Conservation (phyloP, 2,888 invertebrate genomes). For the Epinotia bilunana region DNA sequence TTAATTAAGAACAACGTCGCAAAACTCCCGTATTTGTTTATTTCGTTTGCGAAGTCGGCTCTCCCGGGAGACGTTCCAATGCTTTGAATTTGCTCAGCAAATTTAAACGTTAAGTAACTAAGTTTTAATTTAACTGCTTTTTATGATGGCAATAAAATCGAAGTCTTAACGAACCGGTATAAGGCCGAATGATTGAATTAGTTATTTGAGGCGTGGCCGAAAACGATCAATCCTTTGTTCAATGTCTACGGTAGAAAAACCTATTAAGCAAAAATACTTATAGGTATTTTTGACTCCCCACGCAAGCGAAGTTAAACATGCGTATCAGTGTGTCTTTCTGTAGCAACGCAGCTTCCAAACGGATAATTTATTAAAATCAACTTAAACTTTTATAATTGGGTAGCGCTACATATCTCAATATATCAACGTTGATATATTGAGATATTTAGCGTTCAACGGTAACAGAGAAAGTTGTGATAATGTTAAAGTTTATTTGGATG, state of each 20-base stretch:
- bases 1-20: slow-evolving; percentile 41
- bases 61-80: slow-evolving; percentile 33
- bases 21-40: slow-evolving; percentile 41
- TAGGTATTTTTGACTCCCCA: too few relatives aligned
- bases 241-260: neutral
- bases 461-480: too few relatives aligned
- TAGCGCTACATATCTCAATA: too few relatives aligned
- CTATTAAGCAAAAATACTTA: neutral
- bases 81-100: slow-evolving; percentile 37
- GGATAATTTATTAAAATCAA: too few relatives aligned
- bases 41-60: slow-evolving; percentile 38
- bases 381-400: too few relatives aligned
- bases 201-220: slow-evolving; percentile 11
- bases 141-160: slow-evolving; percentile 41
- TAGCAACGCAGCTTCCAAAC: too few relatives aligned
- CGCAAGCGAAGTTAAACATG: too few relatives aligned
- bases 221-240: neutral
- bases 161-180: slow-evolving; percentile 29
- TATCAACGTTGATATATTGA: too few relatives aligned
- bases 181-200: slow-evolving; percentile 21
- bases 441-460: too few relatives aligned
- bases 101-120: slow-evolving; percentile 42
- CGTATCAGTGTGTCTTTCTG: too few relatives aligned
- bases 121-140: slow-evolving; percentile 43
- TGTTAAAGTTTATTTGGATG: too few relatives aligned